Conservation (phyloP, 1,140 invertebrate genomes). For the Macrotrachela quadricornifera region DNA sequence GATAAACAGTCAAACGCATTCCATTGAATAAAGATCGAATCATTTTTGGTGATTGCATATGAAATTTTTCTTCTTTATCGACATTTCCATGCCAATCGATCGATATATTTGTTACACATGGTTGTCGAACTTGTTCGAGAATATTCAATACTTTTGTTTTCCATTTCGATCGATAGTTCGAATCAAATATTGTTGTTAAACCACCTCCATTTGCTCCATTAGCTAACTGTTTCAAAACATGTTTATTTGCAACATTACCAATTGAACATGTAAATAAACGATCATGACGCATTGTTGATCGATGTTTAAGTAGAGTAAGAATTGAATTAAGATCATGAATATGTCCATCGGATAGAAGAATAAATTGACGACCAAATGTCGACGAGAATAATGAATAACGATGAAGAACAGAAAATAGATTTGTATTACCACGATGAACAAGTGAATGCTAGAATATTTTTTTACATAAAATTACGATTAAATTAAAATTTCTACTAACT, state of each 20-base stretch:
- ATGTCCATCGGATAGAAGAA: slow-evolving; percentile 24
- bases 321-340: slow-evolving; percentile 17
- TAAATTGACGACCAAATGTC: slow-evolving; percentile 15
- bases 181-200: slow-evolving; percentile 20
- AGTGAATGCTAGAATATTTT: no score
- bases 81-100: slow-evolving; percentile 23
- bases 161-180: slow-evolving; percentile 24
- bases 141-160: slow-evolving; percentile 18
- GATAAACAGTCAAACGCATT: slow-evolving; percentile 23
- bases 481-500: no score
- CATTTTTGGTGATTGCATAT: slow-evolving; percentile 21
- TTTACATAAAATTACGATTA: no score
- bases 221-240: slow-evolving; percentile 19
- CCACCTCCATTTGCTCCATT: slow-evolving; percentile 1
- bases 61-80: slow-evolving; percentile 12
- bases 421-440: slow-evolving; percentile 15
- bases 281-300: not conserved
- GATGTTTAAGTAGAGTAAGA: slow-evolving; percentile 4
- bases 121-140: slow-evolving; percentile 19
- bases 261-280: slow-evolving; percentile 4
- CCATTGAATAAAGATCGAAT: slow-evolving; percentile 26
- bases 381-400: slow-evolving; percentile 16
- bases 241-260: slow-evolving; percentile 20
- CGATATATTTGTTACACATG: slow-evolving; percentile 14
- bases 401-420: slow-evolving; percentile 16